Evolutionary conservation across 2,797 vertebrate species (phyloP).

Genomic region (Helicolenus hilgendorfi): DNA sequence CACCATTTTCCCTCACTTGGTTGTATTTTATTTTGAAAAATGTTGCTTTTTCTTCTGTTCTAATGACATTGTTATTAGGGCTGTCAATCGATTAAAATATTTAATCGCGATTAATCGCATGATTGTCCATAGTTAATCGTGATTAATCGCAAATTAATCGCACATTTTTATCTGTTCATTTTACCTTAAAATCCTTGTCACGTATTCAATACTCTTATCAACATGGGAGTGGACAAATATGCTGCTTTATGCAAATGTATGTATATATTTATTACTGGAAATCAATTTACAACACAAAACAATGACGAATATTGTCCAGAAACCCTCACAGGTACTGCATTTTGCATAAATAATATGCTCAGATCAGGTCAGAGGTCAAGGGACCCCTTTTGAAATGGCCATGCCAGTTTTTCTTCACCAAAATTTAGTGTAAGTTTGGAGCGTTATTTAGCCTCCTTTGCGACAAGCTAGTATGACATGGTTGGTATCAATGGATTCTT

Average conservation of each 20-base stretch:
- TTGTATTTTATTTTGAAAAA: background rate
- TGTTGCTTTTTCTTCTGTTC: background rate
- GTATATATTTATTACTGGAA: background rate
- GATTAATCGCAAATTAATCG: background rate
- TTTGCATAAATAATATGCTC: background rate
- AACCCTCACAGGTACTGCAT: too few relatives aligned
- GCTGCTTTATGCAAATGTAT: background rate
- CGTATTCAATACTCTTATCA: background rate
- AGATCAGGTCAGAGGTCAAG: background rate
- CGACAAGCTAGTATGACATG: too few relatives aligned
- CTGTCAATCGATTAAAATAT: background rate
- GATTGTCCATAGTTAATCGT: background rate
- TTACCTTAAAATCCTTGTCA: too few relatives aligned
- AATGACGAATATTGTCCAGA: background rate
- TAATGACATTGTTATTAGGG: background rate
- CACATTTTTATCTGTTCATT: accelerated
- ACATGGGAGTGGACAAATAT: background rate
- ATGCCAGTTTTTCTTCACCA: background rate
- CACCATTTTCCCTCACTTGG: background rate
- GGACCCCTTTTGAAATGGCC: background rate
- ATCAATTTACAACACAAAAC: background rate
- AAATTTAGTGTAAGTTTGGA: background rate
- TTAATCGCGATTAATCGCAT: background rate
- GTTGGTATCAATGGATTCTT: background rate
- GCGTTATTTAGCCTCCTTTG: background rate